Base-by-base conservation (phyloP, 2,113 vertebrate genomes). In the Mormyrus iriodes region DNA sequence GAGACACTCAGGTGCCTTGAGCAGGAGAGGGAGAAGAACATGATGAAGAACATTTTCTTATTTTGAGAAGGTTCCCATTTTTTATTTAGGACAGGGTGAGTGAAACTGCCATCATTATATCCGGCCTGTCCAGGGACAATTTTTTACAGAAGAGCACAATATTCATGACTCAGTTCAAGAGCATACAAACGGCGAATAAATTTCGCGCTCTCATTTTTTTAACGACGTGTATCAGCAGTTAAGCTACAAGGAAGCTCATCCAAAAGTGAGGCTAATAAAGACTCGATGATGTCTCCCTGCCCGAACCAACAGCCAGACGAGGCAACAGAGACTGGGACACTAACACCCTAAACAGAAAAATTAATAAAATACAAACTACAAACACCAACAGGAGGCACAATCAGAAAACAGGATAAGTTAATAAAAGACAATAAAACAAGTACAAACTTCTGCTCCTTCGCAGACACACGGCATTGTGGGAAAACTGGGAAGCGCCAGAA, bases 101-200 rank as follows among this genome's bases (percentile, higher is more conserved):
- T 84, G 5, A 65, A 19, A 39, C 46, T 48, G 35, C 24, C 27
- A 61, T 58, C 8, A 24, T 12, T n/a, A 31, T 44, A 48, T 55
- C 13, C 42, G 48, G 27, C 15, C 55, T 46, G 24, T 79, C n/a
- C 19, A 4, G 44, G 21, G 51, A 79, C 9, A 31, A 58, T 89
- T 13, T 85, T 86, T 89, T 35, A 73, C n/a, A 61, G 8, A n/a
- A 44, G n/a, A 4, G 35, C 17, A 73, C 55, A 49, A 42, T 58
- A 82, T n/a, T 82, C 42, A 46, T 35, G 49, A 82, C 82, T 84
- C 31, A 88, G 19, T 86, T 55, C 42, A 53, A 86, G 27, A 86
- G 49, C 6, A 5, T 15, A 2, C 51, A 1, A 31, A 86, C 8
- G 17, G 85, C 15, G 35, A 86, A 86, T 21, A 84, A 84, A 86